phyloP scores from a whole-genome alignment of 2,888 invertebrate genomes.

The Meganola albula region DNA sequence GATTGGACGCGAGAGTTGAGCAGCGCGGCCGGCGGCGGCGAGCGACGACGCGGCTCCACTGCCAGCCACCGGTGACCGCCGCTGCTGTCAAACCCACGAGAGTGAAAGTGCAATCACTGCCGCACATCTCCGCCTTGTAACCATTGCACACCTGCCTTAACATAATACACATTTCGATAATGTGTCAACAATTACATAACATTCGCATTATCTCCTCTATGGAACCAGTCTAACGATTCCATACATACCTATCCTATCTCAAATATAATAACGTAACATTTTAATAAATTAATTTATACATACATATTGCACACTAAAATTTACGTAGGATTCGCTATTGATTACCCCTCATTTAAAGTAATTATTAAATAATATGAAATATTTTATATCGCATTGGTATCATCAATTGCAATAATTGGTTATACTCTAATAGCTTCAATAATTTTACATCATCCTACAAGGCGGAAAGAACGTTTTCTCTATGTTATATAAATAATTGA shows the following conservation, averaged over 20 bases:
- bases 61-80: constrained; percentile 38
- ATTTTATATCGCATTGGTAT: constrained; percentile 14
- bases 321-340: constrained; percentile 8
- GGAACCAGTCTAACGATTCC: no score
- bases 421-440: constrained; percentile 20
- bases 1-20: constrained; percentile 43
- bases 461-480: constrained; percentile 18
- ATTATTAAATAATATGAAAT: constrained; percentile 11
- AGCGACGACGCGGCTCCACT: constrained; percentile 65
- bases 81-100: constrained; percentile 49
- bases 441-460: constrained; percentile 21
- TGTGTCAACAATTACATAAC: constrained; percentile 40
- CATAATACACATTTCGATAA: constrained; percentile 39
- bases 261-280: no score
- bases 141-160: constrained; percentile 53
- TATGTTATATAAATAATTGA: constrained; percentile 19
- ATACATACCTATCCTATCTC: no score
- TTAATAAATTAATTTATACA: constrained; percentile 8
- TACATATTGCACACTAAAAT: background rate
- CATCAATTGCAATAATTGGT: constrained; percentile 22
- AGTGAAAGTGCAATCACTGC: constrained; percentile 71
- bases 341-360: constrained; percentile 5
- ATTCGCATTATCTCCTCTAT: constrained; percentile 32
- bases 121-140: constrained; percentile 47
- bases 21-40: constrained; percentile 52